These are phyloP conservation scores for Drosophila sturtevanti DNA, from an alignment of 1,140 invertebrate species.

Conservation along the genomic window DNA sequence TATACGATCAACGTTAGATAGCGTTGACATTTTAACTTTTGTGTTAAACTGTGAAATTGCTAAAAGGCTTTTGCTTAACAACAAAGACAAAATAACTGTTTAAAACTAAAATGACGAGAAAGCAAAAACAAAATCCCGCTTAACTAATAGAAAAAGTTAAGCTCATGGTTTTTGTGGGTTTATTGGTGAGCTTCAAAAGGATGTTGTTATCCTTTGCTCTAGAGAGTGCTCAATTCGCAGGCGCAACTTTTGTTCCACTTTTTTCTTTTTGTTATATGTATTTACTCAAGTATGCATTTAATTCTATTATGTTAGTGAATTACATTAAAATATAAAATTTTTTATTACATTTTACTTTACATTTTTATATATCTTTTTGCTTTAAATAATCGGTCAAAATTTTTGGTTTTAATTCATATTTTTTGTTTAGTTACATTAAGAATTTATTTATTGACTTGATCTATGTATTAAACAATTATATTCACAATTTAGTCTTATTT, in stretches of 20 bases:
- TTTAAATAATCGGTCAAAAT: too few species aligned
- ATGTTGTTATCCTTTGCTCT: conserved; percentile 60
- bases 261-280: background rate
- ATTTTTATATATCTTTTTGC: too few species aligned
- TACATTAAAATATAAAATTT: too few species aligned
- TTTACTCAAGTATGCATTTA: background rate
- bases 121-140: conserved; percentile 35
- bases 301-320: background rate
- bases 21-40: conserved; percentile 77
- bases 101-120: conserved; percentile 22
- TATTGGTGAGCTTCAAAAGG: conserved; percentile 73
- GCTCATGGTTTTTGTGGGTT: conserved; percentile 74
- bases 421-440: too few species aligned
- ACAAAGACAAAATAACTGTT: conserved; percentile 33
- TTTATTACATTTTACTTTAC: too few species aligned
- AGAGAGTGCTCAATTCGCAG: conserved; percentile 31
- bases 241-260: conserved; percentile 43
- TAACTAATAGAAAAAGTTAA: conserved; percentile 74
- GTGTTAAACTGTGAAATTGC: conserved; percentile 66
- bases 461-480: too few species aligned
- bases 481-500: too few species aligned
- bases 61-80: conserved; percentile 37
- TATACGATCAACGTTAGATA: conserved; percentile 65
- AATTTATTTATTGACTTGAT: too few species aligned
- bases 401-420: too few species aligned